Percentiles rank a stretch among this genome's conserved stretches.
Evolutionary conservation across 2,888 invertebrate species (phyloP).

Genomic region (Cantharis flavilabris): DNA sequence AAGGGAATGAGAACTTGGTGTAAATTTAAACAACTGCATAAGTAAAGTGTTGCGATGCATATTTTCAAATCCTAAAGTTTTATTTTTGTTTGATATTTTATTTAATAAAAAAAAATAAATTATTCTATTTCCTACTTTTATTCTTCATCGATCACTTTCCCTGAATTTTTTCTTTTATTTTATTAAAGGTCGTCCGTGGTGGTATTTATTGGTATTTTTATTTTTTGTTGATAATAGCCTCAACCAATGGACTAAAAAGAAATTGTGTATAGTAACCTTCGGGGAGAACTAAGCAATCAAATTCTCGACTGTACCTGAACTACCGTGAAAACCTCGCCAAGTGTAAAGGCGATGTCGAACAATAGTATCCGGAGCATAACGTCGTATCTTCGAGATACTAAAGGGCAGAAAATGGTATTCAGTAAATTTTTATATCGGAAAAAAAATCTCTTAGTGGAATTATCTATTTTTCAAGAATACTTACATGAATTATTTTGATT

Average conservation of each 20-base stretch:
- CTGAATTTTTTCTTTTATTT: not conserved
- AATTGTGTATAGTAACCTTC: conserved; percentile 37
- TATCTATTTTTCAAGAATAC: not conserved
- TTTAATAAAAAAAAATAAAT: not conserved
- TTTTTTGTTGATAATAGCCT: conserved; percentile 43
- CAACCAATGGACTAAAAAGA: conserved; percentile 39
- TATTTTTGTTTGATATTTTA: not conserved
- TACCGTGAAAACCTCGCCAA: conserved; percentile 39
- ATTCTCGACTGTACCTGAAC: conserved; percentile 38
- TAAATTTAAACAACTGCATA: conserved; percentile 29
- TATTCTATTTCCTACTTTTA: not conserved
- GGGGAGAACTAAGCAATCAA: conserved; percentile 39
- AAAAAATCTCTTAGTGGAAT: conserved; percentile 16
- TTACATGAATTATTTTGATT: not conserved
- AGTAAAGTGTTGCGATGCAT: conserved; percentile 19
- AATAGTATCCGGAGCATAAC: conserved; percentile 33
- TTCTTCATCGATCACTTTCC: not conserved
- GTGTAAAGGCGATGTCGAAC: conserved; percentile 39
- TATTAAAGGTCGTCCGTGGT: not conserved
- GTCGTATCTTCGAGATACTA: conserved; percentile 34
- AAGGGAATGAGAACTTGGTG: conserved; percentile 23
- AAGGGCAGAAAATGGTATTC: conserved; percentile 34
- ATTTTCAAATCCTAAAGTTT: conserved; percentile 20
- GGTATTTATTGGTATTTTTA: conserved; percentile 32
- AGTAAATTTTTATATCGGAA: conserved; percentile 33